Evolutionary conservation across 2,797 vertebrate species (phyloP), one percentile per base, ranked within the genome.

Genomic region (Sylvia borin): DNA sequence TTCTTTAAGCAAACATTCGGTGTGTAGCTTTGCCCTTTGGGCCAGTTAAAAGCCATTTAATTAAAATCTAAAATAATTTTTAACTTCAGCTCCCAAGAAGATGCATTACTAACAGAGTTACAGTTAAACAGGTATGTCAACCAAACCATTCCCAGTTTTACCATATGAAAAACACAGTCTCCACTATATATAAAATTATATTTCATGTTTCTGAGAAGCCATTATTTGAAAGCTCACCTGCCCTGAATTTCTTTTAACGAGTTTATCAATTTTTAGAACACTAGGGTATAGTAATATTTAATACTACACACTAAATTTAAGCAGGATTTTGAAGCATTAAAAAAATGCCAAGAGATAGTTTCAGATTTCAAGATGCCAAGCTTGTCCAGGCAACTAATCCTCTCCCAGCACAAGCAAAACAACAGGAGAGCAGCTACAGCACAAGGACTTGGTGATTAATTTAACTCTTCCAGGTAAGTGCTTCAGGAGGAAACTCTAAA

Each of bases 221-320:
- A 58, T 60, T 72, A 84, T 64, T 58, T 11, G 4, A 84, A 94
- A 85, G 60, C 72, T 88, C 74, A 91, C 73, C 72, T 88, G 51
- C 88, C 88, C 90, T 92, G 54, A 47, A 55, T 62, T 96, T 91
- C 66, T 70, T 25, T 84, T 95, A 92, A 92, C 4, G 27, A 92
- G 81, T 95, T 97, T 96, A 96, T 82, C 91, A 88, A 96, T 97
- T 96, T 96, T 95, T 65, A 96, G 88, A 88, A 81, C 60, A 91
- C 70, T 16, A 85, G 70, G 61, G 82, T 92, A 71, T 2, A 85
- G 53, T 51, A 90, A 80, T 92, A 92, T 88, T 92, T 93, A 97
- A 97, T 93, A 72, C 74, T 12, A 85, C 0, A 5, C 74, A 85
- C 82, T 96, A 96, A 96, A 96, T 20, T 74, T 95, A 89, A 95